Base-by-base conservation (phyloP, 2,797 vertebrate genomes). In the Dryobates pubescens region DNA sequence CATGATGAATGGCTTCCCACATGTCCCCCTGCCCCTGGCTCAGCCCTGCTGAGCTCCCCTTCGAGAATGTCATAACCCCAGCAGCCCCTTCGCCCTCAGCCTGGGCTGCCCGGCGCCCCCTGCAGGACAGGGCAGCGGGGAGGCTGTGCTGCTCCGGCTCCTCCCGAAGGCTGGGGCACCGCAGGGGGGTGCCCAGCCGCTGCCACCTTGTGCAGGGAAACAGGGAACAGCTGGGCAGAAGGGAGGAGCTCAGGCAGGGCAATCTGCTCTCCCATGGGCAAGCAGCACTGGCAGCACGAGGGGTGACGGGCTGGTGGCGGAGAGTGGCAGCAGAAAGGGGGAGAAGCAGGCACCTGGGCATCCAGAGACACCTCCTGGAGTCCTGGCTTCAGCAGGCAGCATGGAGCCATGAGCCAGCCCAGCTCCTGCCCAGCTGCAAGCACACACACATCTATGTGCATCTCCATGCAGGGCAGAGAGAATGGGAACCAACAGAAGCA, bases 1-100 rank as follows among this genome's bases (percentile, higher is more conserved):
- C 4, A 57, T 89, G 87, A 94, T 96, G 86, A 95, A 93, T 89
- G 72, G n/a, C 59, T 54, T 94, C 64, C 27, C 57, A 51, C 56
- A 38, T 76, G 77, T 87, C 65, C 65, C 71, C 77, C 1, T 49
- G 56, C 43, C 57, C 78, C 36, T 41, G 16, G 58, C 27, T 94
- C 72, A 81, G 62, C 32, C 80, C 43, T 19, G 63, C 82, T 72
- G 32, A 86, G 71, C 58, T 82, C 41, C 74, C 53, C 38, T 82
- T 83, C 19, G 4, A 86, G 80, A 82, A 88, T 81, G 90, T 87
- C 64, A 71, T 86, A 91, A 91, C 91, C 59, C 64, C n/a, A 80
- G 68, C 64, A 83, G 30, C 56, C 70, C 30, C 82, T 80, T 45
- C 82, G 58, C 57, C 95, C 80, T 82, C 82, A 45, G 59, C 56